phyloP scores from a whole-genome alignment of 2,888 invertebrate genomes.

The Tenthredo amoena region DNA sequence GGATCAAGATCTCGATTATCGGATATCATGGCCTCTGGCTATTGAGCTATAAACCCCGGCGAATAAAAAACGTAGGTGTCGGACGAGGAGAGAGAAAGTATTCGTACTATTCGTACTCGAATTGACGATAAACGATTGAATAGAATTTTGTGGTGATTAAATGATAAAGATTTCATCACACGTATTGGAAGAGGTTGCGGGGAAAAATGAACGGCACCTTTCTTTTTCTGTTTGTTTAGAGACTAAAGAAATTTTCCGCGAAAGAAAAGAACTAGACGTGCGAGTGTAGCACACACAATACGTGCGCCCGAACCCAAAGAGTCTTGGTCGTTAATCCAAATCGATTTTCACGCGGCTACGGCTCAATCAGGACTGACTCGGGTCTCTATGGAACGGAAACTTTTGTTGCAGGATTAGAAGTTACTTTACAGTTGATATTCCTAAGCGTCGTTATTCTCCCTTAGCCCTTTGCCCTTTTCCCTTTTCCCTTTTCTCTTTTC shows the following conservation, averaged over 20 bases:
- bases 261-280: constrained; percentile 5
- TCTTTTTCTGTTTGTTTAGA: background rate
- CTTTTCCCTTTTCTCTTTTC: no score
- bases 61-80: background rate
- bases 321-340: constrained; percentile 44
- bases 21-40: constrained; percentile 18
- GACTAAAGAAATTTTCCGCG: background rate
- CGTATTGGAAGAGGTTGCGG: background rate
- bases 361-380: constrained; percentile 49
- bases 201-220: no score
- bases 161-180: background rate
- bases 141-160: background rate
- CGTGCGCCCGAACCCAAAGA: constrained; percentile 5
- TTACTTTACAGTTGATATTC: constrained; percentile 52
- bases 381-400: constrained; percentile 34
- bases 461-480: background rate
- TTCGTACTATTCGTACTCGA: background rate
- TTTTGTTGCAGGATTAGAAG: constrained; percentile 51
- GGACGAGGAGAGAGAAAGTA: background rate
- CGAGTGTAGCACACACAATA: constrained; percentile 1
- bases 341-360: constrained; percentile 49
- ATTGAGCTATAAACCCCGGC: background rate
- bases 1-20: constrained; percentile 43
- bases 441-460: background rate
- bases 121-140: background rate